Conservation (phyloP, 2,888 invertebrate genomes). For the Parelbella ahira region DNA sequence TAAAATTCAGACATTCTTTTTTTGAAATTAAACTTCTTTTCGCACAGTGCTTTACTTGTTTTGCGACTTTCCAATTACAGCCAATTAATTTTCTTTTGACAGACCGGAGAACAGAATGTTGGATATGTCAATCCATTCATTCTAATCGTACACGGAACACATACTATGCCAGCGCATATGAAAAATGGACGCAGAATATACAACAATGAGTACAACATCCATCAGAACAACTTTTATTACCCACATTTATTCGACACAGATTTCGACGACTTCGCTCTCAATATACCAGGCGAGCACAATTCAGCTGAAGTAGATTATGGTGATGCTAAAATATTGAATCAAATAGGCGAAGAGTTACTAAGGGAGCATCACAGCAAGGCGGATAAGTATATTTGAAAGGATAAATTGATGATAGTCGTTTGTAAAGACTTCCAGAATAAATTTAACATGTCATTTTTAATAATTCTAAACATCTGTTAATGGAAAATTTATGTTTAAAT, state of each 20-base stretch:
- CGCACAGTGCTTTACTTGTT: neutral
- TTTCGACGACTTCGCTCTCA: slow-evolving; percentile 36
- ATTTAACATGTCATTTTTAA: no score
- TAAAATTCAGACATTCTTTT: no score
- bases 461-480: no score
- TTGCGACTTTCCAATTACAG: no score
- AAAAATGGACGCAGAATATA: slow-evolving; percentile 76
- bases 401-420: no score
- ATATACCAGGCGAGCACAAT: slow-evolving; percentile 42
- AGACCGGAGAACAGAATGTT: slow-evolving; percentile 64
- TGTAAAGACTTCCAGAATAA: no score
- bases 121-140: slow-evolving; percentile 81
- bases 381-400: no score
- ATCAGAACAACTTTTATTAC: slow-evolving; percentile 30
- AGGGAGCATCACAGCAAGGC: slow-evolving; percentile 56
- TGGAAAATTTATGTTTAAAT: no score
- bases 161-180: slow-evolving; percentile 82
- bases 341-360: slow-evolving; percentile 57
- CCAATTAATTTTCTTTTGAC: no score
- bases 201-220: slow-evolving; percentile 73
- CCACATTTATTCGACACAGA: slow-evolving; percentile 28
- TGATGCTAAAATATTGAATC: slow-evolving; percentile 44
- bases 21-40: slow-evolving; percentile 26
- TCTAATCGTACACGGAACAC: slow-evolving; percentile 88
- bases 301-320: slow-evolving; percentile 34